Conservation (phyloP, 2,888 invertebrate species). For the Nephrotoma appendiculata region DNA sequence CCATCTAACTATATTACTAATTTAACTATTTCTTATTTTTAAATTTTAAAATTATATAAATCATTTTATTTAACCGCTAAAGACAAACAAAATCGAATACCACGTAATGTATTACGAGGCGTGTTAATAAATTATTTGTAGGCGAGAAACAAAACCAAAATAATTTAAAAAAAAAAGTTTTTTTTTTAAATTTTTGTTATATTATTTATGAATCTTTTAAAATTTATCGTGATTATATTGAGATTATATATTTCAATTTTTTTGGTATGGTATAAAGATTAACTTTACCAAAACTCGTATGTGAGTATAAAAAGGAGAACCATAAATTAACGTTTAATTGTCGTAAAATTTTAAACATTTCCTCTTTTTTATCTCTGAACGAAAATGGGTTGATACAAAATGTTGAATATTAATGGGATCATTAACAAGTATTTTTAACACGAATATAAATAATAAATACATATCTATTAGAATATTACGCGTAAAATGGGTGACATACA, state of each 20-base stretch:
- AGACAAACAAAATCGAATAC: background rate
- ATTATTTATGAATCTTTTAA: background rate
- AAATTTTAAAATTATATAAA: background rate
- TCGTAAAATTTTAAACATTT: background rate
- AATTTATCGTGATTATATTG: background rate
- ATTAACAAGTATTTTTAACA: background rate
- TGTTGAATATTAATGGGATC: background rate
- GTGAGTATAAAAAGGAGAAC: background rate
- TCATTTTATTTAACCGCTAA: background rate
- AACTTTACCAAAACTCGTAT: background rate
- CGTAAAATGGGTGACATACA: background rate
- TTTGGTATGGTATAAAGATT: background rate
- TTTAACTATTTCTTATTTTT: background rate
- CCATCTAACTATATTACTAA: too few species aligned
- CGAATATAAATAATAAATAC: background rate
- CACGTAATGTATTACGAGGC: background rate
- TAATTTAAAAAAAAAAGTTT: background rate
- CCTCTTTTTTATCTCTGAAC: background rate
- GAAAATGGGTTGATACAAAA: background rate
- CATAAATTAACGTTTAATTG: background rate
- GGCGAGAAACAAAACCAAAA: background rate
- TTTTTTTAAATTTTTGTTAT: background rate
- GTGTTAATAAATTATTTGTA: background rate
- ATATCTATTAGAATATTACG: background rate
- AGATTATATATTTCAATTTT: background rate